Base-by-base conservation (phyloP, 2,113 vertebrate species). In the Scomber colias region DNA sequence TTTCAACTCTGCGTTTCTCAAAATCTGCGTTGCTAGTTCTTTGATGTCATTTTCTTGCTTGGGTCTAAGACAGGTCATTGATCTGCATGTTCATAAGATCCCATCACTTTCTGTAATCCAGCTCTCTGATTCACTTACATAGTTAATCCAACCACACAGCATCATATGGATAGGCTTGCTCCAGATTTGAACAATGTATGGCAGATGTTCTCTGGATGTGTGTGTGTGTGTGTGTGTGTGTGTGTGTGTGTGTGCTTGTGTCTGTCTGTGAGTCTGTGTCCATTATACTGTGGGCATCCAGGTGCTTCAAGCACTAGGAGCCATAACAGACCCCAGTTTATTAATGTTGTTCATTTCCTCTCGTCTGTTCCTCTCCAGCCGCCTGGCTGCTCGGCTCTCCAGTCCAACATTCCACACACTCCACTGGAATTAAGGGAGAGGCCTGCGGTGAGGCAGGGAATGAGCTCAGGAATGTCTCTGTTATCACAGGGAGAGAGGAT, bases 301-400 rank as follows among this genome's bases (percentile, higher is more conserved):
- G 87, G 90, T 91, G 87, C 78, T 80, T 66, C 72, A 59, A 83
- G 80, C 88, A 70, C 86, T 71, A 76, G 78, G 67, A 78, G 87
- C 79, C 72, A 80, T 73, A 85, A 82, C 79, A 83, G 72, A 65
- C 69, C 62, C 68, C 24, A 77, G 71, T 82, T 92, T 86, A 90
- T 87, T 89, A 86, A 84, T 90, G 90, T 88, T 90, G 89, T 93
- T 94, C 88, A 93, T 95, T 95, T 95, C 93, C 93, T 89, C 79
- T 88, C 54, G 55, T 89, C 82, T 80, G 75, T 70, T 82, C 11
- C 60, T 75, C 83, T 84, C 75, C 64, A 63, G 77, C 77, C 68
- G 73, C 84, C 81, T 73, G 49, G 81, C 86, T 77, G 68, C 85
- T 79, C 62, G 5, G 30, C 84, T 89, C 81, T 84, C 59, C 81